Evolutionary conservation across 2,888 invertebrate genomes (phyloP).

Genomic region (Drosophila falleni): DNA sequence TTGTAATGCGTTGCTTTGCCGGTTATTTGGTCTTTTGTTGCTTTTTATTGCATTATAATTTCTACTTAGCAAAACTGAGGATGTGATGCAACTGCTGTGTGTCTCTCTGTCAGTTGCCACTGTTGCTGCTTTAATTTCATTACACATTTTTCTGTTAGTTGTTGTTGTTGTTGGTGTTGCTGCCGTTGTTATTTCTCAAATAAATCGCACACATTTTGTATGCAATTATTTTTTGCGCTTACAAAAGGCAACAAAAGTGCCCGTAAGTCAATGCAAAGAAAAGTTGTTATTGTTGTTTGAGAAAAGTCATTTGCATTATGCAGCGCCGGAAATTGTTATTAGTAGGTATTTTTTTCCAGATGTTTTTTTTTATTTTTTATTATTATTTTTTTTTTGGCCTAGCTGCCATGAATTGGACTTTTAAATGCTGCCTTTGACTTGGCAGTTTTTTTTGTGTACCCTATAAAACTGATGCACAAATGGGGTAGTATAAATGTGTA

Average conservation of each 20-base stretch:
- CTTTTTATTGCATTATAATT: conserved; percentile 77
- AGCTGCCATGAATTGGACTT: conserved; percentile 67
- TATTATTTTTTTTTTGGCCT: conserved; percentile 39
- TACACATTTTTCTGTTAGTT: conserved; percentile 57
- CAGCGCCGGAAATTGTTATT: conserved; percentile 78
- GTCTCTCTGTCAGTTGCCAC: conserved; percentile 18
- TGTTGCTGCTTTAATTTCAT: conserved; percentile 73
- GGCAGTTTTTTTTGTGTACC: conserved; percentile 50
- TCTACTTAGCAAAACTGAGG: conserved; percentile 77
- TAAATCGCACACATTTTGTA: conserved; percentile 82
- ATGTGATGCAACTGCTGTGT: conserved; percentile 69
- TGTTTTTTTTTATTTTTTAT: conserved; percentile 32
- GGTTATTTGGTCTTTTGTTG: conserved; percentile 57
- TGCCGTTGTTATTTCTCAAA: conserved; percentile 76
- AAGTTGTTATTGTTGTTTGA: conserved; percentile 69
- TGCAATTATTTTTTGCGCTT: conserved; percentile 69
- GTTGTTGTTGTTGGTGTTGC: conserved; percentile 63
- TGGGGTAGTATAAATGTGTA: neutral
- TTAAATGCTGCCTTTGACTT: conserved; percentile 77
- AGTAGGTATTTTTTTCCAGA: conserved; percentile 58
- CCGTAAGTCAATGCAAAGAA: conserved; percentile 77
- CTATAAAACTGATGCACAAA: neutral
- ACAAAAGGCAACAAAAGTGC: conserved; percentile 54
- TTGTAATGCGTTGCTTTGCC: conserved; percentile 54
- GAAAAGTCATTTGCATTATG: conserved; percentile 79